Evolutionary conservation across 2,113 vertebrate species (phyloP).

Genomic region (Ophiodon elongatus): DNA sequence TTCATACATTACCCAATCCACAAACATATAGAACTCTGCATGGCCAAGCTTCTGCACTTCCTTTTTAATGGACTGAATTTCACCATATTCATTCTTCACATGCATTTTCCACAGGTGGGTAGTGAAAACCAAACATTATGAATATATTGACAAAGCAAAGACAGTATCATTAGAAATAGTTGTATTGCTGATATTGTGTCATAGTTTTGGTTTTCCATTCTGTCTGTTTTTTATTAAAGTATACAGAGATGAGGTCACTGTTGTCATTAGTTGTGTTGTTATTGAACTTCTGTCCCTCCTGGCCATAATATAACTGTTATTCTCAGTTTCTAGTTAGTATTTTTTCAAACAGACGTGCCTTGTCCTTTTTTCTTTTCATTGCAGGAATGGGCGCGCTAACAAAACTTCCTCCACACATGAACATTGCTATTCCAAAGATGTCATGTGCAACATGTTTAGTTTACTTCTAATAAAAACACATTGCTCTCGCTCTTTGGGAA

Average conservation of each 20-base stretch:
- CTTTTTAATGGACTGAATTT: neutral
- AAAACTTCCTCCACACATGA: conserved; percentile 1
- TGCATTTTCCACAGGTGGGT: neutral
- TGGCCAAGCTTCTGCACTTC: neutral
- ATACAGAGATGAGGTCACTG: neutral
- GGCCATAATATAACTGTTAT: neutral
- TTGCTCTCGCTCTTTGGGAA: conserved; percentile 7
- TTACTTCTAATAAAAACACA: conserved; percentile 37
- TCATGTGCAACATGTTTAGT: conserved; percentile 7
- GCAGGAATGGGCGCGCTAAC: neutral
- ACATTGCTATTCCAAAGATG: neutral
- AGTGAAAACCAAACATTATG: neutral
- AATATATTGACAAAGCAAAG: neutral
- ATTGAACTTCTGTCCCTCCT: conserved; percentile 1
- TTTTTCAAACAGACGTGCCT: neutral
- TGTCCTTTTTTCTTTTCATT: neutral
- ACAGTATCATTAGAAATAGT: neutral
- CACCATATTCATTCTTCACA: neutral
- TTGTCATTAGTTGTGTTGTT: neutral
- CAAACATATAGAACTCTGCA: neutral
- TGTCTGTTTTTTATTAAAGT: neutral
- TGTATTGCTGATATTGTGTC: neutral
- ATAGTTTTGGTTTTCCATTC: neutral
- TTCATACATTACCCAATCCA: neutral
- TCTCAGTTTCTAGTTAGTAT: neutral